A percentile compares a stretch with the other conserved stretches of the same genome.
Evolutionary conservation across 2,888 invertebrate species (phyloP).

Genomic region (Sympetrum striolatum): DNA sequence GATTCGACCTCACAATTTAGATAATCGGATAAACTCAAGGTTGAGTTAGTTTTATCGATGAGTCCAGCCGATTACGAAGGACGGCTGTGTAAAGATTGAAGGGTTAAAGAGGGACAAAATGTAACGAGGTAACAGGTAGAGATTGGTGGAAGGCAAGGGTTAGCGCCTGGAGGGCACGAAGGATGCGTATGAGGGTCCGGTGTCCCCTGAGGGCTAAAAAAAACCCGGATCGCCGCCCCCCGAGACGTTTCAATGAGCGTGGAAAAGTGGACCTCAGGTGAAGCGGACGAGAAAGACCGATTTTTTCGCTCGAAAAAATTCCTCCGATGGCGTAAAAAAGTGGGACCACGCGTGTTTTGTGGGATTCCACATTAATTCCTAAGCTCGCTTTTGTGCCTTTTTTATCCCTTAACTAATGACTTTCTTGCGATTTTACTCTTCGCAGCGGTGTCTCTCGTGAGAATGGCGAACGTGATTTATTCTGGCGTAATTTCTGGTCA

Average conservation of each 20-base stretch:
- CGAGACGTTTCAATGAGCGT: constrained; percentile 15
- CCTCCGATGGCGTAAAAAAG: not conserved
- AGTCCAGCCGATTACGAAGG: not conserved
- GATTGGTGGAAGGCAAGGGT: not conserved
- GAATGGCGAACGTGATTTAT: not conserved
- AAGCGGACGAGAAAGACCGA: not conserved
- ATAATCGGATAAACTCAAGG: not conserved
- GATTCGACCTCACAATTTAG: not conserved
- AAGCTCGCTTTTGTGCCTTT: not conserved
- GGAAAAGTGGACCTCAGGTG: not conserved
- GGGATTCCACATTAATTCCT: constrained; percentile 6
- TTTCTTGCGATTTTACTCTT: constrained; percentile 4
- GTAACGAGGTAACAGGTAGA: not conserved
- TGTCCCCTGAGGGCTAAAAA: constrained; percentile 1
- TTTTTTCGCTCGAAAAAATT: not conserved
- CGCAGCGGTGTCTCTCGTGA: not conserved
- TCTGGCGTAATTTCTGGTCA: not conserved
- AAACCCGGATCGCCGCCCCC: not conserved
- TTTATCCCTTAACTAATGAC: not conserved
- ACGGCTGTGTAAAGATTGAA: not conserved
- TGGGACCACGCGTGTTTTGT: not conserved
- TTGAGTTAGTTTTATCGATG: not conserved
- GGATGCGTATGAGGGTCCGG: not conserved
- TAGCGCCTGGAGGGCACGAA: not conserved
- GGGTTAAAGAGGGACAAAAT: not conserved